A percentile compares a stretch with the other conserved stretches of the same genome.
Evolutionary conservation across 2,797 vertebrate genomes (phyloP).

Genomic region (Coilia nasus): DNA sequence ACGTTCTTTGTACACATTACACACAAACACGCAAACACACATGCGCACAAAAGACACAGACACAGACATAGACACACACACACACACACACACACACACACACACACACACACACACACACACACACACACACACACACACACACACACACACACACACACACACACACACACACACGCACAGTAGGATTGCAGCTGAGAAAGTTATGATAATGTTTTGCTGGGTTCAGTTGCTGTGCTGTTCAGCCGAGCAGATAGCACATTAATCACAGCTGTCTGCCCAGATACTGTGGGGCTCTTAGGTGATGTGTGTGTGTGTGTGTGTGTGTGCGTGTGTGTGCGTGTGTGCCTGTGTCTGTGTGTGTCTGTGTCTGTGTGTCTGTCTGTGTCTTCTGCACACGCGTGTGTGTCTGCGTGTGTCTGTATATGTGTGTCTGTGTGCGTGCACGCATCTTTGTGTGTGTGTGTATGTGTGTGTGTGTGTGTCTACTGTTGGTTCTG

Average conservation of each 20-base stretch:
- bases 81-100: not conserved
- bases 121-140: not conserved
- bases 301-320: not conserved
- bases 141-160: not conserved
- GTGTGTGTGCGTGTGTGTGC: not conserved
- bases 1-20: not conserved
- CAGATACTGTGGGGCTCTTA: constrained; percentile 28
- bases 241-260: constrained; percentile 73
- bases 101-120: not conserved
- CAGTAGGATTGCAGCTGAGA: constrained; percentile 69
- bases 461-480: not conserved
- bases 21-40: not conserved
- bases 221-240: constrained; percentile 73
- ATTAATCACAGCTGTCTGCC: constrained; percentile 88
- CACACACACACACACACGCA: not conserved
- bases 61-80: not conserved
- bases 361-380: not conserved
- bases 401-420: not conserved
- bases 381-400: too few species aligned
- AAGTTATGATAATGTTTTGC: constrained; percentile 85
- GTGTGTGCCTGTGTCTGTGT: not conserved
- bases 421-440: not conserved
- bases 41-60: not conserved
- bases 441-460: not conserved
- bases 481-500: not conserved